phyloP scores from a whole-genome alignment of 2,888 invertebrate genomes.

The Acheta domesticus region DNA sequence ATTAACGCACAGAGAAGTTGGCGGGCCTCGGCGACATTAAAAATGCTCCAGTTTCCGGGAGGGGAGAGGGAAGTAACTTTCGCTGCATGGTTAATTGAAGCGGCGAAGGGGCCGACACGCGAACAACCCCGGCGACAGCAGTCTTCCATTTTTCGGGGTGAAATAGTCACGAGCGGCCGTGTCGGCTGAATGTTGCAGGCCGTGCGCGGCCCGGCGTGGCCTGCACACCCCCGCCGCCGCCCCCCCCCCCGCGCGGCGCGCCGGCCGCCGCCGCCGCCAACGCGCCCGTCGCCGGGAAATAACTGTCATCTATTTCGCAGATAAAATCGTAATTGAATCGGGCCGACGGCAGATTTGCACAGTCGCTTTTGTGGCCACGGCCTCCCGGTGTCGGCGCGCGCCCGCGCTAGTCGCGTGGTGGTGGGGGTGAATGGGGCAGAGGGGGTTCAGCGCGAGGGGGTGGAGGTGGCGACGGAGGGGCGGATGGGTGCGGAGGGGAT shows the following conservation, averaged over 20 bases:
- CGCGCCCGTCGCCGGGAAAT: slow-evolving; percentile 46
- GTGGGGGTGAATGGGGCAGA: neutral
- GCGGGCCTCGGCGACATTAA: neutral
- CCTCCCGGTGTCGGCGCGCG: neutral
- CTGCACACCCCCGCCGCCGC: slow-evolving; percentile 48
- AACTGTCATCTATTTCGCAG: slow-evolving; percentile 53
- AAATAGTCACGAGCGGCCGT: slow-evolving; percentile 18
- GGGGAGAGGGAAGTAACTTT: slow-evolving; percentile 5
- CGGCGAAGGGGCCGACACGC: neutral
- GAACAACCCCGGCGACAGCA: neutral
- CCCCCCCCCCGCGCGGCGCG: slow-evolving; percentile 44
- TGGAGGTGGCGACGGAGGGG: no score
- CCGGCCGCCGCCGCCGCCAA: slow-evolving; percentile 47
- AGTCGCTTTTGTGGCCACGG: slow-evolving; percentile 33
- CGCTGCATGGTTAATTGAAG: neutral
- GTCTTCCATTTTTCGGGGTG: slow-evolving; percentile 18
- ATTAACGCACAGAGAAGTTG: slow-evolving; percentile 1
- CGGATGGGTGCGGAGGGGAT: no score
- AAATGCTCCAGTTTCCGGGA: slow-evolving; percentile 3
- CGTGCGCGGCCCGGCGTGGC: slow-evolving; percentile 4
- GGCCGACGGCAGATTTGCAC: slow-evolving; percentile 53
- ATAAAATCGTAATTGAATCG: slow-evolving; percentile 54
- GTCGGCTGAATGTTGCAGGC: slow-evolving; percentile 8
- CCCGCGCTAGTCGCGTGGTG: neutral
- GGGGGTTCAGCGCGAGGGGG: no score